Base-by-base conservation (phyloP, 2,888 invertebrate species). In the Drosophila formosana region DNA sequence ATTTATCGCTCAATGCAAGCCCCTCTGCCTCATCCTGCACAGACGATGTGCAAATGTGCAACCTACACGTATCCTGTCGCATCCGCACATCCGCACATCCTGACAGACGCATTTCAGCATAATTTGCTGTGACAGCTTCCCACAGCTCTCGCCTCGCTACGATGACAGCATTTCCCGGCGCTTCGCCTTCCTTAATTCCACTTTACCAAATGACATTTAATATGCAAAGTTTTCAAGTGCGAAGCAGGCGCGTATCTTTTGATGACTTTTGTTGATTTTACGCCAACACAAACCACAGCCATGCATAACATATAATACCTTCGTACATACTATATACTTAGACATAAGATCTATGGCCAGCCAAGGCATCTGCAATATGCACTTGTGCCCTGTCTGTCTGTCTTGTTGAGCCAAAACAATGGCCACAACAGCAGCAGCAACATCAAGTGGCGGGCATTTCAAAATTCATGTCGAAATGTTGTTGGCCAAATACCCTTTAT, bases 191-290 rank as follows among this genome's bases (percentile, higher is more conserved):
- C 88, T 76, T 80, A 83, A 88, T 89, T 87, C 88, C 90, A 88
- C 90, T 86, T 86, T 88, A 77, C 82, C 88, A 78, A 90, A 89
- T 90, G 89, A 88, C 89, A 90, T 90, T 89, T 90, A 90, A 90
- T 90, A 90, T 90, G 90, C 90, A 90, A 90, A 90, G 90, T 89
- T 89, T 89, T 74, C 64, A 58, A 57, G 34, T 58, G 57, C 32
- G 55, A 45, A 55, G 49, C 61, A n/a, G 68, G 78, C 78, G 84
- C 88, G 78, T 89, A 89, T 87, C 82, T 89, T 84, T 84, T 88
- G 88, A 88, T 89, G 84, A 89, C 89, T 85, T 89, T 89, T 85
- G 83, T 84, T 86, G 89, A 88, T 88, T 84, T 87, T 84, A 88
- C 72, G 68, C 75, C 71, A 71, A 72, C 81, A 85, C 26, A 7